These are phyloP conservation scores for Acrossocheilus wenchowensis DNA, from an alignment of 2,797 vertebrate genomes.

Conservation along the genomic window DNA sequence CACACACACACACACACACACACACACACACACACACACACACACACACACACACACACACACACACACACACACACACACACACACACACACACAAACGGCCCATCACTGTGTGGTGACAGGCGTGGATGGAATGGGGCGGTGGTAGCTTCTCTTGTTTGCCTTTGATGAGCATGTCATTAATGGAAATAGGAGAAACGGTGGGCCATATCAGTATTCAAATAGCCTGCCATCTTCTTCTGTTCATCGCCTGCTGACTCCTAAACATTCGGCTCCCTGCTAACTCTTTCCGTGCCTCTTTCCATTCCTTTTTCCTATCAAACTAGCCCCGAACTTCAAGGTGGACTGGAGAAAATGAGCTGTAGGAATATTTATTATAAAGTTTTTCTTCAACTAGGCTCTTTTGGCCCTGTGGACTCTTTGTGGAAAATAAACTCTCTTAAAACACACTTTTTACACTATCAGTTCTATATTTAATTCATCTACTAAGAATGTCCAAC, in stretches of 20 bases:
- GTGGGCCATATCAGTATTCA: constrained; percentile 92
- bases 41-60: constrained; percentile 82
- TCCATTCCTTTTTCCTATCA: constrained; percentile 67
- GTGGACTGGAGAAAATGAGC: constrained; percentile 42
- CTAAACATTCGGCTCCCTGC: constrained; percentile 55
- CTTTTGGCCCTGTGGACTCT: neutral
- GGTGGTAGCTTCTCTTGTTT: constrained; percentile 81
- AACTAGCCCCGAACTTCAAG: constrained; percentile 59
- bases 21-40: constrained; percentile 82
- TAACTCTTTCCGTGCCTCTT: constrained; percentile 39
- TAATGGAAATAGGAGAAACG: constrained; percentile 90
- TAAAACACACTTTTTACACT: neutral
- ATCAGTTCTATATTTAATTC: neutral
- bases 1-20: constrained; percentile 80
- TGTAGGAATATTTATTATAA: constrained; percentile 30
- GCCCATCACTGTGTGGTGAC: constrained; percentile 78
- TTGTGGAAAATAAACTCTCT: neutral
- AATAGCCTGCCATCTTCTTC: constrained; percentile 89
- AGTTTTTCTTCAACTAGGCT: neutral
- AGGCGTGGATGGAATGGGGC: constrained; percentile 77
- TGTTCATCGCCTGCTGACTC: constrained; percentile 79
- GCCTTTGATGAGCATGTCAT: constrained; percentile 92
- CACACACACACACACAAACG: constrained; percentile 81
- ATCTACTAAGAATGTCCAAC: neutral
- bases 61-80: constrained; percentile 84